These are phyloP conservation scores for Xiphophorus couchianus DNA, from an alignment of 2,113 vertebrate genomes.

Conservation along the genomic window DNA sequence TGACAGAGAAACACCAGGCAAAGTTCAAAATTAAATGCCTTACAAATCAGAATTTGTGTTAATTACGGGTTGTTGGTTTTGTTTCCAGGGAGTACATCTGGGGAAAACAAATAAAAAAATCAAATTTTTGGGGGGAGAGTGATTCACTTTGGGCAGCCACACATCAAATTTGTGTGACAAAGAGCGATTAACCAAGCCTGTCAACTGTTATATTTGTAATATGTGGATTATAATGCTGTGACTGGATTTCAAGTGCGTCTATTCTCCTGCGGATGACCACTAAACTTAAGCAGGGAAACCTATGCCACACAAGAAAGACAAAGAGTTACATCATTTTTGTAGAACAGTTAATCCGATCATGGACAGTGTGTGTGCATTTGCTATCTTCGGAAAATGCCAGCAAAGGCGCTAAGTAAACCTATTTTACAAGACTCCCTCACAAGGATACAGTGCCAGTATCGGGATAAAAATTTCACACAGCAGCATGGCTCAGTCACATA, in stretches of 20 bases:
- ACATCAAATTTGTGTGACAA: slow-evolving; percentile 58
- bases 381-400: slow-evolving; percentile 84
- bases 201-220: slow-evolving; percentile 60
- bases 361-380: slow-evolving; percentile 81
- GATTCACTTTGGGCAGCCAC: slow-evolving; percentile 46
- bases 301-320: slow-evolving; percentile 81
- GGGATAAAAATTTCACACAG: slow-evolving; percentile 83
- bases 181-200: slow-evolving; percentile 62
- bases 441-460: slow-evolving; percentile 80
- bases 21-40: slow-evolving; percentile 69
- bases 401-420: slow-evolving; percentile 84
- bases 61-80: slow-evolving; percentile 41
- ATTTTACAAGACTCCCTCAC: slow-evolving; percentile 85
- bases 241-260: slow-evolving; percentile 53
- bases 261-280: slow-evolving; percentile 74
- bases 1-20: slow-evolving; percentile 55
- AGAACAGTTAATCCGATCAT: slow-evolving; percentile 84
- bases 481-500: slow-evolving; percentile 80
- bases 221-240: slow-evolving; percentile 67
- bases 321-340: slow-evolving; percentile 85
- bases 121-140: slow-evolving; percentile 19
- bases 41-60: slow-evolving; percentile 62
- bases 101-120: slow-evolving; percentile 16
- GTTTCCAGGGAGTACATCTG: slow-evolving; percentile 46
- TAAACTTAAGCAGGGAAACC: slow-evolving; percentile 76